These are phyloP conservation scores for Hydrozoanthus gracilis DNA, from an alignment of 92 coral and sea anemone species.

Conservation along the genomic window DNA sequence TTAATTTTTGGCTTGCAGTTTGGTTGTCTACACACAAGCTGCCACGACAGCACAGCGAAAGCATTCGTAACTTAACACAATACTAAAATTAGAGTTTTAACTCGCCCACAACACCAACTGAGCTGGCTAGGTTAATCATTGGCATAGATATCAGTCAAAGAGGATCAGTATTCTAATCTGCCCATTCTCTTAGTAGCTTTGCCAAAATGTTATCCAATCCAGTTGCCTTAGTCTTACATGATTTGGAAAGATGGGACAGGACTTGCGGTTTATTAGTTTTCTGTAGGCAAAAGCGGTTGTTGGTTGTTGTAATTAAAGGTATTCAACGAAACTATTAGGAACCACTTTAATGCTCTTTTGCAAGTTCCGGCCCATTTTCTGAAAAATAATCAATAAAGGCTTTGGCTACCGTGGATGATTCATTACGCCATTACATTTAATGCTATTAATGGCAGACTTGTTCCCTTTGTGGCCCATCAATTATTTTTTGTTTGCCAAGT, in stretches of 20 bases:
- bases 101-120: too few species aligned
- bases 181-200: slow-evolving; percentile 41
- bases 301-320: slow-evolving; percentile 38
- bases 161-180: slow-evolving; percentile 22
- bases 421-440: slow-evolving; percentile 9
- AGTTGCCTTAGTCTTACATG: slow-evolving; percentile 39
- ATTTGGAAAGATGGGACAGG: slow-evolving; percentile 29
- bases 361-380: slow-evolving; percentile 38
- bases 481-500: slow-evolving; percentile 7
- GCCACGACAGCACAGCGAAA: too few species aligned
- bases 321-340: slow-evolving; percentile 7
- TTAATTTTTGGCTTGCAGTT: too few species aligned
- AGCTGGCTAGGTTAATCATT: too few species aligned
- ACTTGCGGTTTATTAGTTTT: background rate
- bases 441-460: slow-evolving; percentile 37
- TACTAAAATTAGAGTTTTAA: too few species aligned
- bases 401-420: slow-evolving; percentile 26
- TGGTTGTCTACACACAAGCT: too few species aligned
- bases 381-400: slow-evolving; percentile 10
- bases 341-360: background rate
- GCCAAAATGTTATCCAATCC: slow-evolving; percentile 43
- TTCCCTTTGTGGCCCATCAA: slow-evolving; percentile 17
- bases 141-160: background rate
- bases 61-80: too few species aligned
- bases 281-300: slow-evolving; percentile 3